Conservation (phyloP, 2,113 vertebrate genomes). For the Platycercus adscitus region DNA sequence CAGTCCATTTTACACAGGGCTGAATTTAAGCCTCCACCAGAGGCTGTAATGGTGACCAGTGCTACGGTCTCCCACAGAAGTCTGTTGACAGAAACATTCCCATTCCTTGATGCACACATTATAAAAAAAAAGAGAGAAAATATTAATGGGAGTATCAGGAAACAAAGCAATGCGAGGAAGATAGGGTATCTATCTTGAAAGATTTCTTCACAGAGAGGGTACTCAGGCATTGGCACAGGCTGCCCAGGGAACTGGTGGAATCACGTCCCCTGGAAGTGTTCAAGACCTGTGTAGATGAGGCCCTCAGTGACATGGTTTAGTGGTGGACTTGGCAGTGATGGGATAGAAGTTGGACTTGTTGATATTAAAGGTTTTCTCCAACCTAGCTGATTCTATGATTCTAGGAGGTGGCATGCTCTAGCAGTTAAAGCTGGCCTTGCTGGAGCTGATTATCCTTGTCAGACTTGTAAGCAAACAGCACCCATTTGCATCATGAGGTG, state of each 20-base stretch:
- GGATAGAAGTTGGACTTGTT: background rate
- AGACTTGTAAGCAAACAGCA: background rate
- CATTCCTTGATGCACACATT: background rate
- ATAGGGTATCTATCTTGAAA: background rate
- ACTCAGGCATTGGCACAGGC: background rate
- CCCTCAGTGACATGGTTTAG: background rate
- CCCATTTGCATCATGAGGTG: background rate
- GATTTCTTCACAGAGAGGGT: background rate
- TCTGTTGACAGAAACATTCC: background rate
- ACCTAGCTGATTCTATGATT: background rate
- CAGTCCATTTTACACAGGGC: background rate
- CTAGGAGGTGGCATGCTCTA: background rate
- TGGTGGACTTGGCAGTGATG: background rate
- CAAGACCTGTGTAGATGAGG: background rate
- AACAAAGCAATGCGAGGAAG: background rate
- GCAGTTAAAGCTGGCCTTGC: background rate
- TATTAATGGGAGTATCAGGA: accelerated
- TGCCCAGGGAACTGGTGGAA: background rate
- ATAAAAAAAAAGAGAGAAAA: background rate
- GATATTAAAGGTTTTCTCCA: background rate
- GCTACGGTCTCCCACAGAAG: background rate
- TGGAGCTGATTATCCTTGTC: background rate
- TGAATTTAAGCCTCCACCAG: background rate
- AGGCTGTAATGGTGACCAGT: accelerated
- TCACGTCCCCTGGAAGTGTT: background rate